Percentiles rank a stretch among this genome's conserved stretches.
Evolutionary conservation across 2,113 vertebrate species (phyloP).

Genomic region (Barbus barbus): DNA sequence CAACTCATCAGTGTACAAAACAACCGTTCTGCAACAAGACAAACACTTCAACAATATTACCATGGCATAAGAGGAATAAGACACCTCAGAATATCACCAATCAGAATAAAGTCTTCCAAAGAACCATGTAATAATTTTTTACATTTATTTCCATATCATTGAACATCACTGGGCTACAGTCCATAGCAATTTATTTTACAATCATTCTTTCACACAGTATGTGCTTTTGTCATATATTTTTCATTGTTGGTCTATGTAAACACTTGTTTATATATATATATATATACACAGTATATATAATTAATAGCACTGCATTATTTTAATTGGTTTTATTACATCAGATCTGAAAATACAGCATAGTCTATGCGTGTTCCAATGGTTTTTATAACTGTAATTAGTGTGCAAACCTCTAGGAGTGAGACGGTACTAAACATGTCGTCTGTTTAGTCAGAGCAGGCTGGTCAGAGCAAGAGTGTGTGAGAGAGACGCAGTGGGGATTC

Average conservation of each 20-base stretch:
- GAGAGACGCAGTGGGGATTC: conserved; percentile 34
- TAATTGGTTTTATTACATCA: neutral
- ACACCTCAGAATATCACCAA: too few relatives aligned
- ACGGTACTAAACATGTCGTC: neutral
- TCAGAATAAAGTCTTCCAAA: too few relatives aligned
- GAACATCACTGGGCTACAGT: neutral
- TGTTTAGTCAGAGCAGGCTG: conserved; percentile 14
- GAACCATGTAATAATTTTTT: too few relatives aligned
- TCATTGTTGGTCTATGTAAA: neutral
- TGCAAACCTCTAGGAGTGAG: neutral
- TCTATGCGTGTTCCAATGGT: neutral
- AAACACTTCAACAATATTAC: too few relatives aligned
- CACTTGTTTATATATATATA: too few relatives aligned
- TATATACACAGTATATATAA: too few relatives aligned
- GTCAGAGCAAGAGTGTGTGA: conserved; percentile 32
- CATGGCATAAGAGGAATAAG: too few relatives aligned
- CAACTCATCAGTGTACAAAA: too few relatives aligned
- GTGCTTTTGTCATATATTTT: neutral
- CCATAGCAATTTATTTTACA: neutral
- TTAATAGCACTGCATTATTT: neutral
- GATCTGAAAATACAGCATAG: neutral
- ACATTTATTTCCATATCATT: neutral
- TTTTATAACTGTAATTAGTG: neutral
- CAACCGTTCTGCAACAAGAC: too few relatives aligned
- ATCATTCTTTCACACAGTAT: neutral